Evolutionary conservation across 2,888 invertebrate species (phyloP).

Genomic region (Agonopterix arenella): DNA sequence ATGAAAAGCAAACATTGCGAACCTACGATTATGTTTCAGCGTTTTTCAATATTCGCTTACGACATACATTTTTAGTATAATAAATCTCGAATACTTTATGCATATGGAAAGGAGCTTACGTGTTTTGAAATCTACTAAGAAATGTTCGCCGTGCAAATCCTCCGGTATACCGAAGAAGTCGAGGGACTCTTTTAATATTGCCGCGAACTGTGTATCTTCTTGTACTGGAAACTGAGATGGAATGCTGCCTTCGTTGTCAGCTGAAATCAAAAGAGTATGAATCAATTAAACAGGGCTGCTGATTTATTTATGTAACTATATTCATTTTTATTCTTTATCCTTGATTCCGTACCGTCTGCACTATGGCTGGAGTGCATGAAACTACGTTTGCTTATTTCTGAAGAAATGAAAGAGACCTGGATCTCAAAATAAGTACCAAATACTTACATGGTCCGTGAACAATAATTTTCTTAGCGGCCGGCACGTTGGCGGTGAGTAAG

Average conservation of each 20-base stretch:
- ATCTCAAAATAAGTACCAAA: neutral
- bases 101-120: conserved; percentile 80
- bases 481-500: conserved; percentile 98
- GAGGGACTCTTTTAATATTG: conserved; percentile 95
- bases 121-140: conserved; percentile 98
- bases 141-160: conserved; percentile 90
- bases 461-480: conserved; percentile 98
- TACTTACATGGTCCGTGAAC: conserved; percentile 88
- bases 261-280: conserved; percentile 37
- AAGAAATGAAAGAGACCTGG: too few species aligned
- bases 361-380: too few species aligned
- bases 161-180: conserved; percentile 99
- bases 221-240: conserved; percentile 99
- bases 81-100: too few species aligned
- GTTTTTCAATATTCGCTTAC: too few species aligned
- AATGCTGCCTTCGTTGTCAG: conserved; percentile 93
- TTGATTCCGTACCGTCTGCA: too few species aligned
- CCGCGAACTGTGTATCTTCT: conserved; percentile 97
- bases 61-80: too few species aligned
- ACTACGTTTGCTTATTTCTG: too few species aligned
- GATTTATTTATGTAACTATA: too few species aligned
- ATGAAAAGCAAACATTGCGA: too few species aligned
- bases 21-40: too few species aligned
- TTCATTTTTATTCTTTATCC: too few species aligned
- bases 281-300: too few species aligned